phyloP scores from a whole-genome alignment of 53 echinoderm and acorn worm genomes.

The Stichopus horrens region DNA sequence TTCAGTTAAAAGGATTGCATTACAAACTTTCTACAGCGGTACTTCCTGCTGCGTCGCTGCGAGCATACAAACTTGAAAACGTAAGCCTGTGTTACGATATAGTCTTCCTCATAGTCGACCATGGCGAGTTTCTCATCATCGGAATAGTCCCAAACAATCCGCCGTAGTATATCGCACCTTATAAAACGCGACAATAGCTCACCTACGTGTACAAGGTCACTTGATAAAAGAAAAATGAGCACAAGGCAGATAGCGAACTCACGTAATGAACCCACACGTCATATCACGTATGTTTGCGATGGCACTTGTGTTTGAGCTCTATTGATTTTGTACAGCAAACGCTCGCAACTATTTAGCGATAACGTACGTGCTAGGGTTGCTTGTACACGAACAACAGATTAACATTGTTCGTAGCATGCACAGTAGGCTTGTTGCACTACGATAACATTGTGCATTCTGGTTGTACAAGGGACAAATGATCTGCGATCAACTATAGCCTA shows the following conservation, averaged over 20 bases:
- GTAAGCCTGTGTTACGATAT: too few relatives aligned
- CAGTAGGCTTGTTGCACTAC: too few relatives aligned
- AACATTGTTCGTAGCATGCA: too few relatives aligned
- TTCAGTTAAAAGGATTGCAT: too few relatives aligned
- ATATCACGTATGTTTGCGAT: conserved; percentile 39
- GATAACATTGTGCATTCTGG: too few relatives aligned
- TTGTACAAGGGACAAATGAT: too few relatives aligned
- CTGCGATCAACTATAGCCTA: too few relatives aligned
- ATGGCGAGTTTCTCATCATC: too few relatives aligned
- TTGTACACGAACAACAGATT: not conserved
- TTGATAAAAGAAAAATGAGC: not conserved
- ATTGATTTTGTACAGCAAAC: conserved; percentile 1
- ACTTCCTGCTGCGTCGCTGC: too few relatives aligned
- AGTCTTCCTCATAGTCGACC: too few relatives aligned
- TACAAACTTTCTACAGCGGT: too few relatives aligned
- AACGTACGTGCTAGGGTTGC: not conserved
- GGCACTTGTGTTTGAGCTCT: not conserved
- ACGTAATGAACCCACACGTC: conserved; percentile 23
- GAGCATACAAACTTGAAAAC: too few relatives aligned
- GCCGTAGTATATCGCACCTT: conserved; percentile 34
- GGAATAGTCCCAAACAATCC: not conserved
- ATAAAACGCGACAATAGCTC: conserved; percentile 38
- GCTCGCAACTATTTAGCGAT: not conserved
- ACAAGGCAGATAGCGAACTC: conserved; percentile 10
- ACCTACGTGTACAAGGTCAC: conserved; percentile 30